Conservation (phyloP, 2,888 invertebrate genomes). For the Ptilodon capucinus region DNA sequence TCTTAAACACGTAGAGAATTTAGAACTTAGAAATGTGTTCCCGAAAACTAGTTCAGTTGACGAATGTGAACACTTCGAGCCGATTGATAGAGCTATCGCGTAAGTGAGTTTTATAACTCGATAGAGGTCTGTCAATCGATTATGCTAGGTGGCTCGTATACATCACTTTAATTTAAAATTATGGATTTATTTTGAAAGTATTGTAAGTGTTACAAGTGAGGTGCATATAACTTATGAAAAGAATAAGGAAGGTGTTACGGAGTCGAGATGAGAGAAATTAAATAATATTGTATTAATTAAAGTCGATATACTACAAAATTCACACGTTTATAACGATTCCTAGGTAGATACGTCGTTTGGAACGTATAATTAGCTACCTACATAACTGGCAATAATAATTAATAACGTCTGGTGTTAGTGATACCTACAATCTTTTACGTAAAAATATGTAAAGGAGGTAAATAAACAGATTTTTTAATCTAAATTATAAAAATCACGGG, state of each 20-base stretch:
- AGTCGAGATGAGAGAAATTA: conserved; percentile 50
- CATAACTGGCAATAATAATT: conserved; percentile 26
- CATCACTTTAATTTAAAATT: conserved; percentile 50
- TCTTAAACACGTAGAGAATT: conserved; percentile 46
- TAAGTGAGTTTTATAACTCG: conserved; percentile 28
- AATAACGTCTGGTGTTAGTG: conserved; percentile 18
- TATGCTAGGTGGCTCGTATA: conserved; percentile 32
- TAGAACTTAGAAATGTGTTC: conserved; percentile 69
- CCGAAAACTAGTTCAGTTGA: conserved; percentile 44
- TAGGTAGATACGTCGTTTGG: conserved; percentile 15
- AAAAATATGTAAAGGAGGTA: conserved; percentile 29
- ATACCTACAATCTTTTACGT: conserved; percentile 16
- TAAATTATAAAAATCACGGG: conserved; percentile 26
- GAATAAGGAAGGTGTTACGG: conserved; percentile 37
- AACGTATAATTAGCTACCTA: conserved; percentile 1
- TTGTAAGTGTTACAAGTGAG: conserved; percentile 47
- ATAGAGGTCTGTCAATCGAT: conserved; percentile 20
- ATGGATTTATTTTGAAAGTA: conserved; percentile 41
- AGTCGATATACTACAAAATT: conserved; percentile 34
- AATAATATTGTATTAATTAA: conserved; percentile 41
- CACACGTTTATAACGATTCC: conserved; percentile 23
- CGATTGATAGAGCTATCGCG: conserved; percentile 32
- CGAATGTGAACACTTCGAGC: conserved; percentile 29
- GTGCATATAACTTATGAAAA: conserved; percentile 55
- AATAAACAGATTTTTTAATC: conserved; percentile 27